Conservation (phyloP, 2,888 invertebrate genomes). For the Conus canariensis region DNA sequence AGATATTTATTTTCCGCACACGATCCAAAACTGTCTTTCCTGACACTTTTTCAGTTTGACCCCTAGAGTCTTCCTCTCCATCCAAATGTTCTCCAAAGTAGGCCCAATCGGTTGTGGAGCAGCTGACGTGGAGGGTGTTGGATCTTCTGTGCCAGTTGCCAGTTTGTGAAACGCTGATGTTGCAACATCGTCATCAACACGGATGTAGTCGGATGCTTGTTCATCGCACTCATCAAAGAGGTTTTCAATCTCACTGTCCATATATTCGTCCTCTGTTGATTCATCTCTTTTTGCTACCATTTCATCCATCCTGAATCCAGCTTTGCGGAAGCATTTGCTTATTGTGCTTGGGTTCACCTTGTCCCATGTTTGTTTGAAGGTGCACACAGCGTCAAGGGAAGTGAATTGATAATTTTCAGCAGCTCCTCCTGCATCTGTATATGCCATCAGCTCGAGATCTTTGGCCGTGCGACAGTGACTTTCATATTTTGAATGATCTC, state of each 20-base stretch:
- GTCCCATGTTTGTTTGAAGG: not conserved
- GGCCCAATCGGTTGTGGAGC: not conserved
- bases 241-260: not conserved
- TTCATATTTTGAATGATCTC: constrained; percentile 35
- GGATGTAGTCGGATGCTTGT: not conserved
- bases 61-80: not conserved
- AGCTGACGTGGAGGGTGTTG: not conserved
- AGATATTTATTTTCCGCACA: not conserved
- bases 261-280: not conserved
- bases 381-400: not conserved
- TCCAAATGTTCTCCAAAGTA: not conserved
- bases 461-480: not conserved
- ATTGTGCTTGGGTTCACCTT: constrained; percentile 15
- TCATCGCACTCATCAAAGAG: not conserved
- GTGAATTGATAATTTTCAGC: not conserved
- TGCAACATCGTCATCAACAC: not conserved
- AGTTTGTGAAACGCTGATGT: not conserved
- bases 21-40: not conserved
- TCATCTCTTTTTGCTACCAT: not conserved
- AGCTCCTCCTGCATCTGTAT: constrained; percentile 4
- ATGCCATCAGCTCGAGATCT: not conserved
- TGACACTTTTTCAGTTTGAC: not conserved
- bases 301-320: not conserved
- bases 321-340: constrained; percentile 21
- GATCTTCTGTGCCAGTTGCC: not conserved